Evolutionary conservation across 2,113 vertebrate genomes (phyloP), one percentile per base, ranked within the genome.

Genomic region (Danionella cerebrum): DNA sequence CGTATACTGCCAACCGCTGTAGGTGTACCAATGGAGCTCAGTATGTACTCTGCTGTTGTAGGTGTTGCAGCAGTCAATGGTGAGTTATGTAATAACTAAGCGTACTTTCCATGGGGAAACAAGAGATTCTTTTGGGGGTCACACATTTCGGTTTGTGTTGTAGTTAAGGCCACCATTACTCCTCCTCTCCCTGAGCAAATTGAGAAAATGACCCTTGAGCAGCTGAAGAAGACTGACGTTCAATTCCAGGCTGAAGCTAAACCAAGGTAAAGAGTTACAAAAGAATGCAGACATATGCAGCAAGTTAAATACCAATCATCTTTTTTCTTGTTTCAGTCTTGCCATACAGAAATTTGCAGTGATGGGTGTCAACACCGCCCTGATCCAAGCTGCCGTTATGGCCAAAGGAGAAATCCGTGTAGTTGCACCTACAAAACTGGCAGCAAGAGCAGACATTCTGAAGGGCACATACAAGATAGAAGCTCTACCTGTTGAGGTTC

Each of bases 351-450:
- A 79, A 4, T 85, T 88, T 2, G 84, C 82, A 59, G 85, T 84
- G n/a, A 89, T 92, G 82, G 90, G 92, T 24, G 18, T 93, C 14
- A 94, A 90, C 76, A 92, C 89, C 0, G 84, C 76, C 12, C 36
- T 89, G 3, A 55, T 92, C 44, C 91, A 94, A 76, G 80, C 87
- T 16, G 74, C 75, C 38, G 7, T 92, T 59, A 72, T 89, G 53
- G 73, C 85, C 38, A 87, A 74, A 72, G 79, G 73, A 57, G 84
- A 87, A 31, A 12, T 84, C 14, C 69, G 78, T 53, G 19, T 73
- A 38, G 63, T 29, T 62, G 0, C 79, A 0, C 90, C 91, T 1
- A 2, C 80, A 19, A 90, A 89, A 64, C 70, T 91, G 12, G 53
- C 69, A 1, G 80, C 80, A 69, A 90, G 78, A 72, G 73, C 90